phyloP scores from a whole-genome alignment of 1,140 invertebrate species.

The Idris sp. region DNA sequence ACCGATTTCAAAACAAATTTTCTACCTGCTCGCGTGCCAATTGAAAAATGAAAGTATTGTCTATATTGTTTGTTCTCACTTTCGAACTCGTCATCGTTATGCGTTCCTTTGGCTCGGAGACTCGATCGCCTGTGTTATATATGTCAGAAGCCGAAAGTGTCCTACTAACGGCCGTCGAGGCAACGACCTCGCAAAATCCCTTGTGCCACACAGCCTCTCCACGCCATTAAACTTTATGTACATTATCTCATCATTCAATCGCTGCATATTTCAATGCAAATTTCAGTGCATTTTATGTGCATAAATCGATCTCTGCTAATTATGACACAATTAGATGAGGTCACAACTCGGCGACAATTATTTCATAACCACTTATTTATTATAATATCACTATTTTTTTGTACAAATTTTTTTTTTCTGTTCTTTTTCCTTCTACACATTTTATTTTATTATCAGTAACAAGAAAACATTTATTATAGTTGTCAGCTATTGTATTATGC shows the following conservation, averaged over 20 bases:
- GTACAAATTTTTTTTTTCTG: too few species aligned
- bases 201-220: slow-evolving; percentile 27
- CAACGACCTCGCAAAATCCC: slow-evolving; percentile 51
- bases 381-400: too few species aligned
- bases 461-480: too few species aligned
- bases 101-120: slow-evolving; percentile 37
- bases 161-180: slow-evolving; percentile 45
- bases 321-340: slow-evolving; percentile 2
- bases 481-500: too few species aligned
- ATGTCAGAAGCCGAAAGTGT: slow-evolving; percentile 59
- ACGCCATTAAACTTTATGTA: slow-evolving; percentile 36
- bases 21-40: slow-evolving; percentile 46
- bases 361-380: too few species aligned
- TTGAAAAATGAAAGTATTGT: slow-evolving; percentile 58
- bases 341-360: too few species aligned
- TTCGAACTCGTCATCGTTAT: slow-evolving; percentile 55
- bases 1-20: too few species aligned
- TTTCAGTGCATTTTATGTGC: slow-evolving; percentile 14
- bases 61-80: slow-evolving; percentile 46
- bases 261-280: slow-evolving; percentile 24
- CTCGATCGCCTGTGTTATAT: slow-evolving; percentile 52
- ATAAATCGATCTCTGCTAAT: slow-evolving; percentile 42
- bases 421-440: too few species aligned
- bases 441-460: too few species aligned
- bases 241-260: slow-evolving; percentile 35